These are phyloP conservation scores for Spodoptera littoralis DNA, from an alignment of 2,888 invertebrate species.

Conservation along the genomic window DNA sequence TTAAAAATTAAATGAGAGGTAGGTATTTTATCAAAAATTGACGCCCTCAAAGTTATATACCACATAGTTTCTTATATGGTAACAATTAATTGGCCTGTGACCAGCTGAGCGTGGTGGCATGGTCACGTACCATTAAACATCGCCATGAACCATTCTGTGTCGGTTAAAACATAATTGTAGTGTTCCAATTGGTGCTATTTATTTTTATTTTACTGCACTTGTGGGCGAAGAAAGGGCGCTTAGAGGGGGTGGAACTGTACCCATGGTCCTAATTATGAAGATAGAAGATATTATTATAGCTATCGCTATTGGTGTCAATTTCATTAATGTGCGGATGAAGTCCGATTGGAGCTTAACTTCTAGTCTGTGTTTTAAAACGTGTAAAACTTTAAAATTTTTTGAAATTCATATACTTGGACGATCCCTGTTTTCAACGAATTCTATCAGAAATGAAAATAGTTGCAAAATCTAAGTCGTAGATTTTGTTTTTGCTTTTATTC, in stretches of 20 bases:
- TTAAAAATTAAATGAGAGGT: neutral
- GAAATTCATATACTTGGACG: too few species aligned
- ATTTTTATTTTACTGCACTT: constrained; percentile 55
- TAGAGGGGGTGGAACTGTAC: constrained; percentile 13
- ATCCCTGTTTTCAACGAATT: too few species aligned
- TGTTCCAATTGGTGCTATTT: constrained; percentile 60
- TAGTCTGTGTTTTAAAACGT: too few species aligned
- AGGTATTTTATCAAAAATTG: neutral
- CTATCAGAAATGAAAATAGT: too few species aligned
- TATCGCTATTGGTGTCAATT: neutral
- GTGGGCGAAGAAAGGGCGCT: constrained; percentile 28
- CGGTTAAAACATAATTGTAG: constrained; percentile 75
- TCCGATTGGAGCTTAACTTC: too few species aligned
- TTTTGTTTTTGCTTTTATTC: too few species aligned
- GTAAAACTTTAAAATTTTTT: too few species aligned
- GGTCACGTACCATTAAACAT: constrained; percentile 76
- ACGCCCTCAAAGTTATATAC: constrained; percentile 42
- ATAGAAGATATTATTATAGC: too few species aligned
- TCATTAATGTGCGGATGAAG: too few species aligned
- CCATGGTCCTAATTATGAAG: constrained; percentile 2
- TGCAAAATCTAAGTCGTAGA: too few species aligned
- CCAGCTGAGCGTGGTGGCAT: constrained; percentile 66
- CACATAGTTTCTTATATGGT: constrained; percentile 57
- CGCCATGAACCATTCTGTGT: constrained; percentile 67
- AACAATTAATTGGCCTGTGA: constrained; percentile 59